Percentiles rank a stretch among this genome's conserved stretches.
Evolutionary conservation across 1,140 invertebrate genomes (phyloP).

Genomic region (Brachionus paranguensis): DNA sequence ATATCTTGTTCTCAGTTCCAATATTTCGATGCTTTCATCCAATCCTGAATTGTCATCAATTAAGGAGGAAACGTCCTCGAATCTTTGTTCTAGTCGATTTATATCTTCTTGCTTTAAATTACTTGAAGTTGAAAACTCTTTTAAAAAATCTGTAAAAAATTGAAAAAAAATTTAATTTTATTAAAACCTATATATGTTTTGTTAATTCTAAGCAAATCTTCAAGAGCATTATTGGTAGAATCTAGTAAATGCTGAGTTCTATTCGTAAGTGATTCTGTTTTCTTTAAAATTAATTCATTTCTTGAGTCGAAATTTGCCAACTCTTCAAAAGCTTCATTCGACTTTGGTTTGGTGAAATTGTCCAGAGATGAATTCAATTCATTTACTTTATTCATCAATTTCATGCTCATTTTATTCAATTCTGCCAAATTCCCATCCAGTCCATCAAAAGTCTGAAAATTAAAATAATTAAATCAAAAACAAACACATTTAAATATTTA

Average conservation of each 20-base stretch:
- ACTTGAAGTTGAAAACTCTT: slow-evolving; percentile 3
- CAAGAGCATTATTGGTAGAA: not conserved
- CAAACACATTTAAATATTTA: too few species aligned
- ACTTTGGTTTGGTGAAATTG: not conserved
- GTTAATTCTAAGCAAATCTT: not conserved
- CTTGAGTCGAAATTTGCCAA: not conserved
- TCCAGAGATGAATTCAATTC: not conserved
- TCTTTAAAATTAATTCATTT: not conserved
- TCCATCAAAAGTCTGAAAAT: not conserved
- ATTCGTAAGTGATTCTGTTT: slow-evolving; percentile 6
- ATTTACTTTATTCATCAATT: not conserved
- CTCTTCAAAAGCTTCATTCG: not conserved
- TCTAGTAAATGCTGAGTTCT: slow-evolving; percentile 26
- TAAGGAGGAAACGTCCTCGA: not conserved
- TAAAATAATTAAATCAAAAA: not conserved
- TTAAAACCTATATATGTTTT: not conserved
- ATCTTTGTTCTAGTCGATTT: not conserved
- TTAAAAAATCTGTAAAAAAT: not conserved
- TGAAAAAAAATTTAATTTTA: not conserved
- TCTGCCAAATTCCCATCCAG: not conserved
- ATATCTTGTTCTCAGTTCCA: not conserved
- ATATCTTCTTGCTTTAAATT: slow-evolving; percentile 6
- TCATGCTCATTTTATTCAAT: not conserved
- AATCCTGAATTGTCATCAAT: not conserved
- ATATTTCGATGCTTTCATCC: not conserved